These are phyloP conservation scores for Oenanthe melanoleuca DNA, from an alignment of 2,113 vertebrate genomes.

Conservation along the genomic window DNA sequence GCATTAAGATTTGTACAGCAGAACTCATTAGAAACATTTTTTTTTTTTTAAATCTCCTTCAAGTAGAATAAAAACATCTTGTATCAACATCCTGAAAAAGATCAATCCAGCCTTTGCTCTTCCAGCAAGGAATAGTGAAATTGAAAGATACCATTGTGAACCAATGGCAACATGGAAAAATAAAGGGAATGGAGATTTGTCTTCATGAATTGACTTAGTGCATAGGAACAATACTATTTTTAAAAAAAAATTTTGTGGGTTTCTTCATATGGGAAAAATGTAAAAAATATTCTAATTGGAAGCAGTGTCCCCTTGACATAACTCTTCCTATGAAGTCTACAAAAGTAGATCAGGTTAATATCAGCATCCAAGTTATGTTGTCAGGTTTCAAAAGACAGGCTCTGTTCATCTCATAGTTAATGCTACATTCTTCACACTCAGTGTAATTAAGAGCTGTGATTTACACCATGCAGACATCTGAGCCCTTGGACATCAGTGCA, in stretches of 20 bases:
- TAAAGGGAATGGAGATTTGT: background rate
- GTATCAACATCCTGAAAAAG: background rate
- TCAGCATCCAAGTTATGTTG: background rate
- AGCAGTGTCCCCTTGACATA: background rate
- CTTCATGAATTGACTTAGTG: background rate
- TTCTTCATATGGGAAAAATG: background rate
- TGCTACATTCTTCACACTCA: background rate
- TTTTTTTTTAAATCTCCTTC: background rate
- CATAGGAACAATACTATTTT: background rate
- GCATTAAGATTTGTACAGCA: background rate
- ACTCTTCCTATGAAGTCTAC: background rate
- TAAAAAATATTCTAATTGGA: background rate
- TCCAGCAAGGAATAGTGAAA: background rate
- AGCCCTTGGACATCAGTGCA: background rate
- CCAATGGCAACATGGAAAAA: background rate
- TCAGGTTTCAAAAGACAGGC: background rate
- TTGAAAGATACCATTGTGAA: background rate
- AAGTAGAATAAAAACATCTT: background rate
- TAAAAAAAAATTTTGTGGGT: background rate
- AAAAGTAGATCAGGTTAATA: background rate
- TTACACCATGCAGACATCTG: background rate
- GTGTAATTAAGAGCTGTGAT: background rate
- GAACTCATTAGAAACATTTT: background rate
- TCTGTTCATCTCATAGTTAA: background rate
- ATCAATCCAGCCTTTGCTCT: background rate